Evolutionary conservation across 2,797 vertebrate species (phyloP), one percentile per base, ranked within the genome.

Genomic region (Loriculus beryllinus): DNA sequence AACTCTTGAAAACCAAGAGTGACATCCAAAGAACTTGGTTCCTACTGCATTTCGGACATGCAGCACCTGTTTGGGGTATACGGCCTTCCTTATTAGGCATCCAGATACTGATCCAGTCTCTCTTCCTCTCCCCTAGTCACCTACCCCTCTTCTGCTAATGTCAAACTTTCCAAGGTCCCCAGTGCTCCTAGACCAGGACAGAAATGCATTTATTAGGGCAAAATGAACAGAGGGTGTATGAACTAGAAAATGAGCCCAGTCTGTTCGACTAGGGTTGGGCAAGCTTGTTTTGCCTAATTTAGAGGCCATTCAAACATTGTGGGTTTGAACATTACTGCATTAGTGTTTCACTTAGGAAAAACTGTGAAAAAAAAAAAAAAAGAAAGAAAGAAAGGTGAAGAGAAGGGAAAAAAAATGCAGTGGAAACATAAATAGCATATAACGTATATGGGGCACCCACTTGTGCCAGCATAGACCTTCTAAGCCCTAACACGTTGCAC

Each of bases 221-320:
- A 97, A 96, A 90, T 78, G 93, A 96, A 93, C 81, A 88, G 69
- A 81, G 90, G 31, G 84, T 90, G 69, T 90, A 88, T 87, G 88
- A 96, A 86, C 69, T 65, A 83, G 72, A 96, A 96, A 97, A 93
- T 82, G 76, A 95, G 70, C 51, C 85, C 67, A 95, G 92, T 95
- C 90, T 96, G 68, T 92, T 92, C 94, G 72, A 16, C 54, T 89
- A 94, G 93, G 95, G 96, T 48, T 96, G 95, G 95, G 95, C 87
- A 95, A 96, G 82, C 87, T 95, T 96, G 92, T 95, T 96, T 97
- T 97, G 93, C 96, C 95, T 95, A 93, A 95, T 96, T 97, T 95
- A 97, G 92, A 96, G 95, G 87, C 94, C 96, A 96, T 95, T 94
- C 93, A 97, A 96, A 96, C 96, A 96, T 93, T 96, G 97, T 96